Conservation (phyloP, 1,140 invertebrate genomes). For the Drosophila leontia region DNA sequence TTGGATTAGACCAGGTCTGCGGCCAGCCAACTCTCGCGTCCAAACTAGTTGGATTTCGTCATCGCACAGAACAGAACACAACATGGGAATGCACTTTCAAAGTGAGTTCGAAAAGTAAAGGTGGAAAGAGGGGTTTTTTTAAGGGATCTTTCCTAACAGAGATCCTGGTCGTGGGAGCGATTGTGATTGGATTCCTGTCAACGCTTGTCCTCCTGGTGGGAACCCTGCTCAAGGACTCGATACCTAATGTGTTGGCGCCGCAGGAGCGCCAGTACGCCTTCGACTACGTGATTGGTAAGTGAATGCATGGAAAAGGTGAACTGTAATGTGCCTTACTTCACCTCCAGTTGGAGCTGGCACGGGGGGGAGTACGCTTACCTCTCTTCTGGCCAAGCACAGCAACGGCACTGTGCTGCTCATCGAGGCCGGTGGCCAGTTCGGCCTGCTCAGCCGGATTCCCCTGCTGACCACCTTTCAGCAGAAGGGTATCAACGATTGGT, state of each 20-base stretch:
- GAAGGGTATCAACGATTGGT: conserved; percentile 88
- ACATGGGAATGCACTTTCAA: conserved; percentile 60
- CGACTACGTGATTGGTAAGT: conserved; percentile 80
- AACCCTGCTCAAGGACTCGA: conserved; percentile 49
- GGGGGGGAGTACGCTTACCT: conserved; percentile 91
- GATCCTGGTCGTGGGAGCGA: conserved; percentile 57
- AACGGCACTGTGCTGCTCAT: conserved; percentile 88
- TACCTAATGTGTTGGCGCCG: conserved; percentile 59
- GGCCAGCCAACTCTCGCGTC: conserved; percentile 18
- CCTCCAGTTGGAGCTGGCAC: conserved; percentile 91
- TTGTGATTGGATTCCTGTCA: conserved; percentile 57
- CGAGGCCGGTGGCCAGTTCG: conserved; percentile 90
- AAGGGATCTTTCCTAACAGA: conserved; percentile 29
- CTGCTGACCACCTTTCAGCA: conserved; percentile 89
- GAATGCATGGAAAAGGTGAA: neutral
- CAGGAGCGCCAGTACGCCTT: conserved; percentile 54
- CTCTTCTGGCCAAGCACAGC: conserved; percentile 87
- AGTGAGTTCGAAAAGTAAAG: conserved; percentile 32
- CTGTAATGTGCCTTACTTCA: neutral
- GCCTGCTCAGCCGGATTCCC: conserved; percentile 87
- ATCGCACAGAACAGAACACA: conserved; percentile 14
- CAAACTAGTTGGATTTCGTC: conserved; percentile 64
- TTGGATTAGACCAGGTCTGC: conserved; percentile 59
- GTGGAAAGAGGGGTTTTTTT: neutral
- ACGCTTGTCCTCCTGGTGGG: conserved; percentile 56